Percentiles rank a stretch among this genome's conserved stretches.
Evolutionary conservation across 2,888 invertebrate species (phyloP).

Genomic region (Escarpia spicata): DNA sequence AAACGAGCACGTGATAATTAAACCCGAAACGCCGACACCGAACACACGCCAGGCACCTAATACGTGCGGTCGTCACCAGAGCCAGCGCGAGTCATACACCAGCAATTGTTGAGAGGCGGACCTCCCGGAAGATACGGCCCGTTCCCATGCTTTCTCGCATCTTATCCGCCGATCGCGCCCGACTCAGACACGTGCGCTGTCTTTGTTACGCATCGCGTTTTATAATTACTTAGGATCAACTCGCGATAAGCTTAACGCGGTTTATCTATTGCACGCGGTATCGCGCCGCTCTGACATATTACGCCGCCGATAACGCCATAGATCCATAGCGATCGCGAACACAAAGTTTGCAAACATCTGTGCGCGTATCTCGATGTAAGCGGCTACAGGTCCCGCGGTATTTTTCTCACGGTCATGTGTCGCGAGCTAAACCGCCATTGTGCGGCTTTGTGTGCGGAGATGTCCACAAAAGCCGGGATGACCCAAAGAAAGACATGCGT

Average conservation of each 20-base stretch:
- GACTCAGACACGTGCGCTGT: background rate
- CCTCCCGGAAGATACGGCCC: background rate
- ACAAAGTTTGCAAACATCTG: background rate
- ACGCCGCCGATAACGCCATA: background rate
- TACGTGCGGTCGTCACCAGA: background rate
- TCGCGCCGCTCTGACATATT: background rate
- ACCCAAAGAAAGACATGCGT: background rate
- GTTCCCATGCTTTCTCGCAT: background rate
- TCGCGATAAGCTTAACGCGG: background rate
- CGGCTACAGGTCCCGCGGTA: background rate
- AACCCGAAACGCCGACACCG: background rate
- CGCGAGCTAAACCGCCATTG: background rate
- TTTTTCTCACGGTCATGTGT: slow-evolving; percentile 4
- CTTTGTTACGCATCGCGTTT: background rate
- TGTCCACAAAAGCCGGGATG: background rate
- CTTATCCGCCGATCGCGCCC: background rate
- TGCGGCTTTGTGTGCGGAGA: background rate
- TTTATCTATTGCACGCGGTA: slow-evolving; percentile 12
- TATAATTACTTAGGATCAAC: slow-evolving; percentile 11
- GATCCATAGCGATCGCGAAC: background rate
- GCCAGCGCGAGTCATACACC: background rate
- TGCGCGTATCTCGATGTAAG: background rate
- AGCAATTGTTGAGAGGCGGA: slow-evolving; percentile 1
- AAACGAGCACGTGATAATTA: background rate
- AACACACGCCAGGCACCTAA: background rate